A percentile compares a stretch with the other conserved stretches of the same genome.
These are phyloP conservation scores for Tetrax tetrax DNA, from an alignment of 2,113 vertebrate species.

Conservation along the genomic window DNA sequence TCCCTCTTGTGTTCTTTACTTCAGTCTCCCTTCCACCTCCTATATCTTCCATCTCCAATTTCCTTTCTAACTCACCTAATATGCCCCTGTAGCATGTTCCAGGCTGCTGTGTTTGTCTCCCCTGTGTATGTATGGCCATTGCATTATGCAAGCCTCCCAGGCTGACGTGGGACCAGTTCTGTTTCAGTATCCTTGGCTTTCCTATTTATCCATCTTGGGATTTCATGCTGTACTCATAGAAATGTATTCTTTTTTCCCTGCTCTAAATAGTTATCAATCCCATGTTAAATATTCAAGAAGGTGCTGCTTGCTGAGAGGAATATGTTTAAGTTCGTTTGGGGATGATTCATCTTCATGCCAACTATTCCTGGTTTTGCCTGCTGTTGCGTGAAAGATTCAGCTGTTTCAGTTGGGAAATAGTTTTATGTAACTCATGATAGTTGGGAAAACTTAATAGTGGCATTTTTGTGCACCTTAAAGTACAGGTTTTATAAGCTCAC, in stretches of 20 bases:
- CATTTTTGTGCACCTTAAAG: not conserved
- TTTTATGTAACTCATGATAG: not conserved
- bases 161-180: rapidly evolving
- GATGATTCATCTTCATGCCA: not conserved
- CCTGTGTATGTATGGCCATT: not conserved
- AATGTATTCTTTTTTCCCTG: not conserved
- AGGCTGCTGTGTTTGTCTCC: not conserved
- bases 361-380: not conserved
- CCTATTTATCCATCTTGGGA: not conserved
- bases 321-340: not conserved
- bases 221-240: not conserved
- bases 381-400: rapidly evolving
- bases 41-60: not conserved
- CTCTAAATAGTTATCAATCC: not conserved
- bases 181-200: not conserved
- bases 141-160: not conserved
- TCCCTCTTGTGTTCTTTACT: not conserved
- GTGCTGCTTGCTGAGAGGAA: not conserved
- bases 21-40: not conserved
- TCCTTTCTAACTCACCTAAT: not conserved
- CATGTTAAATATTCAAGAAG: not conserved
- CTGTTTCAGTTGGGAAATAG: not conserved
- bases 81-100: rapidly evolving
- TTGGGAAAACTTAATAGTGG: not conserved
- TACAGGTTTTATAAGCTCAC: not conserved